Evolutionary conservation across 2,113 vertebrate species (phyloP).

Genomic region (Coregonus clupeaformis): DNA sequence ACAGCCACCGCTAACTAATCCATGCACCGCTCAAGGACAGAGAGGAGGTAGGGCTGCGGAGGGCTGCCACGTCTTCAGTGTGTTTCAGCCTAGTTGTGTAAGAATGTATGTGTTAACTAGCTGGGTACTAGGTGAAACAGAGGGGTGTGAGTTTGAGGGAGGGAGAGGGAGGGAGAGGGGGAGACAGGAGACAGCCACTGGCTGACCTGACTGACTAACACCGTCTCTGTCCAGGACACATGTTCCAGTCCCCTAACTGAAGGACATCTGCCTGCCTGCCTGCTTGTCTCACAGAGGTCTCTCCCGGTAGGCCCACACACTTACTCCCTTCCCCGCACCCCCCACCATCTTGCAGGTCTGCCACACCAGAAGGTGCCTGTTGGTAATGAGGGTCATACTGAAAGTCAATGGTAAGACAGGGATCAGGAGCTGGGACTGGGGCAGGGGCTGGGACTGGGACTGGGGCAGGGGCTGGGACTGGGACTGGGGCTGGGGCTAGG

Average conservation of each 20-base stretch:
- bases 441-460: no score
- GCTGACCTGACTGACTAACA: slow-evolving; percentile 23
- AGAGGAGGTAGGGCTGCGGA: not conserved
- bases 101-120: not conserved
- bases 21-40: slow-evolving; percentile 24
- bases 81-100: not conserved
- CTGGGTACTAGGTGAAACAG: not conserved
- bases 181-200: slow-evolving; percentile 1
- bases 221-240: slow-evolving; percentile 37
- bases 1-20: slow-evolving; percentile 2
- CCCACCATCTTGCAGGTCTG: slow-evolving; percentile 4
- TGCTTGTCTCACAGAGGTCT: slow-evolving; percentile 32
- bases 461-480: slow-evolving; percentile 28
- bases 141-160: not conserved
- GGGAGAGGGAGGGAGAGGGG: not conserved
- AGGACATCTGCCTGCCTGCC: slow-evolving; percentile 53
- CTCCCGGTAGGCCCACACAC: slow-evolving; percentile 30
- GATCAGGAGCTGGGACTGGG: slow-evolving; percentile 12
- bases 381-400: slow-evolving; percentile 67
- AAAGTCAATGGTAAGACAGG: slow-evolving; percentile 60
- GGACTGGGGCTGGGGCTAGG: not conserved
- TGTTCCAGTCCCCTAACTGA: slow-evolving; percentile 50
- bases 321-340: slow-evolving; percentile 24
- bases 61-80: not conserved
- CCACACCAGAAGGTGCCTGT: slow-evolving; percentile 54